phyloP scores from a whole-genome alignment of 2,797 vertebrate genomes.

The Macropodus opercularis region DNA sequence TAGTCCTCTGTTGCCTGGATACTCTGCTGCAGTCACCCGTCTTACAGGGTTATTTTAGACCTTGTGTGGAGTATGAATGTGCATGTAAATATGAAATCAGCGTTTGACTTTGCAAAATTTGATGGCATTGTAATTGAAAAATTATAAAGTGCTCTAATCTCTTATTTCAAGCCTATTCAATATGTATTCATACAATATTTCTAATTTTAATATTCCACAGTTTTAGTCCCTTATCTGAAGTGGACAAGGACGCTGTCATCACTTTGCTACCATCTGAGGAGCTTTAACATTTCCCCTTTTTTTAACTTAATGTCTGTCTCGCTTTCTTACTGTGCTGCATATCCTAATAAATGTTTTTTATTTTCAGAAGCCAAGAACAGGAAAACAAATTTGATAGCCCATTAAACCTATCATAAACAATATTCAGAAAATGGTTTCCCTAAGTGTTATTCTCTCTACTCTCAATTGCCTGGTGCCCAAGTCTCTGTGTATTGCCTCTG shows the following conservation, averaged over 20 bases:
- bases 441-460: constrained; percentile 58
- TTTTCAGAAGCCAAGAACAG: constrained; percentile 53
- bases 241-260: constrained; percentile 10
- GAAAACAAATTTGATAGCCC: constrained; percentile 70
- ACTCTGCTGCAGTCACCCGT: constrained; percentile 67
- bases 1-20: constrained; percentile 81
- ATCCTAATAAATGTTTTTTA: constrained; percentile 48
- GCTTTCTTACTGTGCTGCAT: constrained; percentile 6
- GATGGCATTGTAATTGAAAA: not conserved
- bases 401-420: constrained; percentile 76
- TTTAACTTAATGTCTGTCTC: constrained; percentile 28
- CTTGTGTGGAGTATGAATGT: constrained; percentile 35
- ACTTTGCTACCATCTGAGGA: constrained; percentile 1
- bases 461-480: constrained; percentile 50
- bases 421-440: constrained; percentile 56
- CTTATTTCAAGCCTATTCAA: not conserved
- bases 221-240: constrained; percentile 20
- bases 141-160: too few relatives aligned
- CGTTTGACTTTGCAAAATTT: not conserved
- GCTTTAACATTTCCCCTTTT: constrained; percentile 1
- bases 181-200: constrained; percentile 2
- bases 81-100: constrained; percentile 12
- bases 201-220: not conserved
- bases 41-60: constrained; percentile 78
- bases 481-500: constrained; percentile 57